Conservation (phyloP, 2,113 vertebrate species). For the Saccopteryx leptura region DNA sequence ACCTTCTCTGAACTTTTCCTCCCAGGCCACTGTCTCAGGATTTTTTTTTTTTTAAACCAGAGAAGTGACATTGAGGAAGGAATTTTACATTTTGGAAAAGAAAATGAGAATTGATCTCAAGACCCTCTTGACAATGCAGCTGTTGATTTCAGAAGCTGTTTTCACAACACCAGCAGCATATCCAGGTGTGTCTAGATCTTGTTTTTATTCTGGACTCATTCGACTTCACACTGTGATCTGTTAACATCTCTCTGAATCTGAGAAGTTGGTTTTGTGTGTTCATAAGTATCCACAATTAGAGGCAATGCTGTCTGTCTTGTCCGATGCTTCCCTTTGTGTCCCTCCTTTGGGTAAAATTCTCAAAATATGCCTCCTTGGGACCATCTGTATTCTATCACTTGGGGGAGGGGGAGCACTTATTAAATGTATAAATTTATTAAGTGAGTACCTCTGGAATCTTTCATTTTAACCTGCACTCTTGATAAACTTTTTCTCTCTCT, state of each 20-base stretch:
- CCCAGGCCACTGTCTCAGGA: not conserved
- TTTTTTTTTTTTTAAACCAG: not conserved
- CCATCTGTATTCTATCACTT: not conserved
- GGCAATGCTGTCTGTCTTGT: not conserved
- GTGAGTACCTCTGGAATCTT: not conserved
- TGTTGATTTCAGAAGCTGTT: not conserved
- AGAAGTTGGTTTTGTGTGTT: not conserved
- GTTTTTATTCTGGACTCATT: not conserved
- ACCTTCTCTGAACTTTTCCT: not conserved
- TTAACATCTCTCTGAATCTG: not conserved
- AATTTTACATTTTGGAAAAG: not conserved
- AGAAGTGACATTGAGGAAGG: not conserved
- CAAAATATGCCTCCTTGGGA: constrained; percentile 32
- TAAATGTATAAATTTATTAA: not conserved
- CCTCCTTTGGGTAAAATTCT: not conserved
- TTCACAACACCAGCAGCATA: not conserved
- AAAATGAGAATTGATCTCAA: not conserved
- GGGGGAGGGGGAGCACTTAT: not conserved
- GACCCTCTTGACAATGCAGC: not conserved
- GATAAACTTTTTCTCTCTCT: not conserved
- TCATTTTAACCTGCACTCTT: not conserved
- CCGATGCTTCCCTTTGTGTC: not conserved
- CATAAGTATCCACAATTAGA: not conserved
- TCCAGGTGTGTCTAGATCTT: not conserved
- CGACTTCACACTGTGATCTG: not conserved